Percentiles rank a stretch among this genome's conserved stretches.
Evolutionary conservation across 2,888 invertebrate species (phyloP).

Genomic region (Machimus atricapillus): DNA sequence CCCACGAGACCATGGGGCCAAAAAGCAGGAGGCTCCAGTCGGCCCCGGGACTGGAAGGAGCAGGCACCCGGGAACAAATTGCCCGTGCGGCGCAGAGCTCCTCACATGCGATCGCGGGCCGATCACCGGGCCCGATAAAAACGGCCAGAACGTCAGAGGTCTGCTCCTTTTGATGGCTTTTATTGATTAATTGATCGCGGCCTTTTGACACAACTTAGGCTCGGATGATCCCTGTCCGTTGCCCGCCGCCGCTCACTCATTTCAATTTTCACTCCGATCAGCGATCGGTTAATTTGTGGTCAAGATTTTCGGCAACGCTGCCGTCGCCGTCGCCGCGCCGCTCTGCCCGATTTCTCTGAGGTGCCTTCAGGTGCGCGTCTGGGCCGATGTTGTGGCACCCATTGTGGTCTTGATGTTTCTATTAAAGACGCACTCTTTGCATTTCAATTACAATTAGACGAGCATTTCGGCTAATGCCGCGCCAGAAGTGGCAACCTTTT

Average conservation of each 20-base stretch:
- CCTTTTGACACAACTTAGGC: conserved; percentile 38
- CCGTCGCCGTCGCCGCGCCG: background rate
- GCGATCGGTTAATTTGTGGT: conserved; percentile 32
- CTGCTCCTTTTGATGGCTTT: conserved; percentile 27
- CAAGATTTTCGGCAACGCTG: conserved; percentile 2
- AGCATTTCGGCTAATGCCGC: background rate
- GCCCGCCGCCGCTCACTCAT: background rate
- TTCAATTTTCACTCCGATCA: conserved; percentile 35
- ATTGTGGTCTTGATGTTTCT: conserved; percentile 29
- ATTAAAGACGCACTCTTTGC: conserved; percentile 34
- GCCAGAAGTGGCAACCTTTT: background rate
- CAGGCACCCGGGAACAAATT: conserved; percentile 14
- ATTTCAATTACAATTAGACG: conserved; percentile 37
- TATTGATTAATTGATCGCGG: conserved; percentile 42
- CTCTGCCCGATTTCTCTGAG: background rate
- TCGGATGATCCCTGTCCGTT: conserved; percentile 12
- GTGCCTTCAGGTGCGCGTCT: background rate
- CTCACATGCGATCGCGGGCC: background rate
- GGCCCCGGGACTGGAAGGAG: conserved; percentile 21
- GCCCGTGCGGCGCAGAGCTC: background rate
- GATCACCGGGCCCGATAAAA: background rate
- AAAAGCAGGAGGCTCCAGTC: background rate
- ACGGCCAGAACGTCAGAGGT: background rate
- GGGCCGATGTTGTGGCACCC: conserved; percentile 29
- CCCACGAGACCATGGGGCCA: background rate